Evolutionary conservation across 2,888 invertebrate species (phyloP).

Genomic region (Lepidochrysops patricia): DNA sequence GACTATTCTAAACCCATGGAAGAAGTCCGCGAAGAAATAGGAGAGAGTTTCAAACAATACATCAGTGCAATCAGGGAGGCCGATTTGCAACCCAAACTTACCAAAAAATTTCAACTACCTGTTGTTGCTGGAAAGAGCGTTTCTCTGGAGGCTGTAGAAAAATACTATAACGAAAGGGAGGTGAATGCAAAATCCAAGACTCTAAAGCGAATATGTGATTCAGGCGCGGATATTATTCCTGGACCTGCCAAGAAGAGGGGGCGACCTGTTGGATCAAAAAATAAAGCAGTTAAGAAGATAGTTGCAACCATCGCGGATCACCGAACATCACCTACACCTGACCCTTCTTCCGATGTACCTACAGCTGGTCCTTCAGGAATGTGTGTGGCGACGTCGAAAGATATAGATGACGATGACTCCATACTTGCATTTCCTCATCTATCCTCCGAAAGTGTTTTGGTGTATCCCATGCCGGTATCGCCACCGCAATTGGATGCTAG

Average conservation of each 20-base stretch:
- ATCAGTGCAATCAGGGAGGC: background rate
- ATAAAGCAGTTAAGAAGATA: background rate
- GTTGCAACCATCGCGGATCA: background rate
- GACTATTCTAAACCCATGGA: slow-evolving; percentile 4
- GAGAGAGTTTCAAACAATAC: background rate
- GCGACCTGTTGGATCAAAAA: background rate
- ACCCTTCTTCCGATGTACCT: background rate
- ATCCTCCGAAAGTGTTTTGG: background rate
- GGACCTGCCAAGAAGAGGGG: background rate
- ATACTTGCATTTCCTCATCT: background rate
- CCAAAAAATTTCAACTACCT: slow-evolving; percentile 8
- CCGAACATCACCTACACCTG: background rate
- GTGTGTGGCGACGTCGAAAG: background rate
- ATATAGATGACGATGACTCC: background rate
- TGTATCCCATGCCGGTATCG: no score
- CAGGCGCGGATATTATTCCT: background rate
- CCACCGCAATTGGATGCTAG: no score
- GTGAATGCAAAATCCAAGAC: background rate
- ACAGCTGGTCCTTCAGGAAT: background rate
- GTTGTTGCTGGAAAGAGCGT: background rate
- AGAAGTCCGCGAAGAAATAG: background rate
- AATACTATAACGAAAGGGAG: slow-evolving; percentile 1
- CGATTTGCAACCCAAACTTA: background rate
- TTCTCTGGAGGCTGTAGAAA: background rate
- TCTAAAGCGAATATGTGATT: background rate